These are phyloP conservation scores for Microcebus tavaratra DNA, from an alignment of 2,113 vertebrate species.

Conservation along the genomic window DNA sequence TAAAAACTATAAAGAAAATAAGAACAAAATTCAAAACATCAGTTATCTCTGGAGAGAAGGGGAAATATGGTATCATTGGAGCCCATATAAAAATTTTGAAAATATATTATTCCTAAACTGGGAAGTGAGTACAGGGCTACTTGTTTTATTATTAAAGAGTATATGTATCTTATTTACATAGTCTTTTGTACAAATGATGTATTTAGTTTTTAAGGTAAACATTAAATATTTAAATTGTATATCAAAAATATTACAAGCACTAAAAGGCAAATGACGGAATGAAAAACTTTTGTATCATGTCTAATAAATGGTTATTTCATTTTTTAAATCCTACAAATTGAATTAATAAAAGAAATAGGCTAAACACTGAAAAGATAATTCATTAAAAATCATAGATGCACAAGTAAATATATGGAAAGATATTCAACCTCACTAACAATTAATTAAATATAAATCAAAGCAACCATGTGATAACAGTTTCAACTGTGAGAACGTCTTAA, in stretches of 20 bases:
- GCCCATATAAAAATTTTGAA: not conserved
- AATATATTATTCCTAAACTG: not conserved
- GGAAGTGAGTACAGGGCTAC: not conserved
- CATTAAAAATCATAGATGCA: not conserved
- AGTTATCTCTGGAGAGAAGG: not conserved
- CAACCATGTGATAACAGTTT: not conserved
- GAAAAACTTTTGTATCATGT: not conserved
- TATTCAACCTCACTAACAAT: not conserved
- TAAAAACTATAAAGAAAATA: constrained; percentile 5
- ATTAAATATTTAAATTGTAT: not conserved
- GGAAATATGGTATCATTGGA: not conserved
- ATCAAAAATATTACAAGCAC: not conserved
- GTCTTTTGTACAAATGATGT: not conserved
- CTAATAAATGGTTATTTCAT: not conserved
- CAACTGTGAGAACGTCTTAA: not conserved
- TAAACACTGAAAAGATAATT: not conserved
- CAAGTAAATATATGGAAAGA: not conserved
- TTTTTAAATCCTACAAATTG: not conserved
- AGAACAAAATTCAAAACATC: constrained; percentile 35
- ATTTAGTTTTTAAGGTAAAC: constrained; percentile 42
- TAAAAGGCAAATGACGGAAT: constrained; percentile 32
- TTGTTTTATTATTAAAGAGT: constrained; percentile 9
- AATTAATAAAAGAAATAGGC: constrained; percentile 33
- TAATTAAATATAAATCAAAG: constrained; percentile 19
- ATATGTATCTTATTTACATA: not conserved